Conservation (phyloP, 2,888 invertebrate genomes). For the Cephus rjabovi region DNA sequence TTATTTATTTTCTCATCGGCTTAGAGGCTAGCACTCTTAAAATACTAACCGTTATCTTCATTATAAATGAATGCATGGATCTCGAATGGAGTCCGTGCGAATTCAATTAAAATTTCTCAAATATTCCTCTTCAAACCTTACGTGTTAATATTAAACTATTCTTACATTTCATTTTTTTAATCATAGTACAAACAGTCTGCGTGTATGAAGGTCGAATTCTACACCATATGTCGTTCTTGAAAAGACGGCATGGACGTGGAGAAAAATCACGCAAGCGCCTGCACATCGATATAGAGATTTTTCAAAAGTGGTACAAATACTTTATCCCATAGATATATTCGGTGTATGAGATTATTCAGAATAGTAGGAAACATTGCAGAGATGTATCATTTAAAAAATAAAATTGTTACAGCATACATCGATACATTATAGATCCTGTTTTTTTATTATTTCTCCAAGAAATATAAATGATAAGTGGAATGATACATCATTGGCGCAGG, state of each 20-base stretch:
- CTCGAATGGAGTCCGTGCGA: neutral
- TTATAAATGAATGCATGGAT: neutral
- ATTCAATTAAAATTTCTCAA: conserved; percentile 9
- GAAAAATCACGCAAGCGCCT: neutral
- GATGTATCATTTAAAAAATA: neutral
- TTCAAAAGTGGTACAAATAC: neutral
- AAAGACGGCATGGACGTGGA: neutral
- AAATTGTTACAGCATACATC: neutral
- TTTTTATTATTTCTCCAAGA: neutral
- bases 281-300: neutral
- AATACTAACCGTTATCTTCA: conserved; percentile 18
- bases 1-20: conserved; percentile 22
- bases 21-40: conserved; percentile 23
- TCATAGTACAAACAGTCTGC: conserved; percentile 31
- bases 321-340: neutral
- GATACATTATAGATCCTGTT: neutral
- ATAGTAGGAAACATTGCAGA: neutral
- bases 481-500: neutral
- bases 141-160: conserved; percentile 28
- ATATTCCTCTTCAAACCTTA: conserved; percentile 6
- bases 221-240: neutral
- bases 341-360: neutral
- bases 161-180: conserved; percentile 27
- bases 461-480: neutral
- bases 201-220: conserved; percentile 5